A percentile compares a stretch with the other conserved stretches of the same genome.
Conservation (phyloP, 2,113 vertebrate species). For the Corythornis vintsioides region DNA sequence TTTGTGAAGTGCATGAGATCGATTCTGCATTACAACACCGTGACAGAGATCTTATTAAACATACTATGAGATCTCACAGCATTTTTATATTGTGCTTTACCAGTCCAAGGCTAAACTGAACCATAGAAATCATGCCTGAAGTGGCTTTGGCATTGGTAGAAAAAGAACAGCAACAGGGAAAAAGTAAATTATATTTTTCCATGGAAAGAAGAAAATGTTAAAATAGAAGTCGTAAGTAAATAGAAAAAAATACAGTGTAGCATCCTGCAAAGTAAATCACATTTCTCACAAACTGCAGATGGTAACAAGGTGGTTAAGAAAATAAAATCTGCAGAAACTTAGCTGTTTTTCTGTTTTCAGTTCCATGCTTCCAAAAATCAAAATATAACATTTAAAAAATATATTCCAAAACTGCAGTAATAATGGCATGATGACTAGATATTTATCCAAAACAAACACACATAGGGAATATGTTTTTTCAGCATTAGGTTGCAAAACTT, state of each 20-base stretch:
- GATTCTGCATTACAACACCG: neutral
- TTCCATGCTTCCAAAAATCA: conserved; percentile 61
- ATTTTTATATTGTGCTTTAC: neutral
- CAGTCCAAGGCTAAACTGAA: neutral
- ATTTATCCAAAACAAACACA: conserved; percentile 74
- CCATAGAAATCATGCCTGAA: neutral
- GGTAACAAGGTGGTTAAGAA: conserved; percentile 52
- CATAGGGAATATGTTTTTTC: conserved; percentile 69
- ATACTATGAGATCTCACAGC: neutral
- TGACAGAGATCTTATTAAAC: neutral
- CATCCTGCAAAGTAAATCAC: neutral
- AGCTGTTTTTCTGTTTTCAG: conserved; percentile 14
- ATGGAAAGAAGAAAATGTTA: neutral
- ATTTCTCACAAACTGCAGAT: conserved; percentile 20
- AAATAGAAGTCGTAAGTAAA: neutral
- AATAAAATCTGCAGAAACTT: conserved; percentile 53
- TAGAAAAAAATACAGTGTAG: neutral
- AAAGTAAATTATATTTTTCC: neutral
- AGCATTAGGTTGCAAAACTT: conserved; percentile 51
- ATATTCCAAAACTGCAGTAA: conserved; percentile 25
- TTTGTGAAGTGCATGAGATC: neutral
- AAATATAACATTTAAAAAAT: conserved; percentile 63
- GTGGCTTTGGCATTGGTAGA: neutral
- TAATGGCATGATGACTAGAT: neutral
- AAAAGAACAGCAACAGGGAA: neutral